Base-by-base conservation (phyloP, 2,888 invertebrate species). In the Eupelmus urozonus region DNA sequence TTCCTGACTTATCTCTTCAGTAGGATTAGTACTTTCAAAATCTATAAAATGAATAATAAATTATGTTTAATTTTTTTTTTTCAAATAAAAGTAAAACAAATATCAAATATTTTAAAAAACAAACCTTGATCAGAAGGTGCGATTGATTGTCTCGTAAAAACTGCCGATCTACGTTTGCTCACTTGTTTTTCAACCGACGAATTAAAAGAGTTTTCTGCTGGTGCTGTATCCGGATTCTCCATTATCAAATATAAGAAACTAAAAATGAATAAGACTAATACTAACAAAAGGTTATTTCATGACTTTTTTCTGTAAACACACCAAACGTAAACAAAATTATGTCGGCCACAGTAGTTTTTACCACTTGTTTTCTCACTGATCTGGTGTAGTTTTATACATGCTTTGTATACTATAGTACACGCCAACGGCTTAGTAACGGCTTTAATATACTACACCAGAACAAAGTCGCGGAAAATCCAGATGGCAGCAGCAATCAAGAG, bases 81-180 rank as follows among this genome's bases (percentile, higher is more conserved):
- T 4, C n/a, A 11, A 1, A 34, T 18, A 25, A 57, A 18, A 57
- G n/a, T n/a, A n/a, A n/a, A n/a, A n/a, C n/a, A n/a, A 69, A 55
- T 53, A 25, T n/a, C 2, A 65, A 42, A 40, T 29, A 57, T 13
- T 1, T 5, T 53, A n/a, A 13, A 74, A 25, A 18, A 45, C 51
- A 34, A 63, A 79, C 79, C 75, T 57, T 59, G 49, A 23, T 76
- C 55, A 40, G 49, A 40, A 9, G 45, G 42, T 4, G 34, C 45
- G 11, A 80, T 76, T 0, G 81, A 80, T 25, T 75, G 65, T 49
- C 84, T 76, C 11, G 83, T 82, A 45, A 84, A 87, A 67, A 86
- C 51, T 16, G 81, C 81, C 2, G 87, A 87, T 70, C 85, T 82
- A 0, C 86, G 84, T 81, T 86, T 86, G 3, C 70, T 59, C 42